Evolutionary conservation across 2,797 vertebrate genomes (phyloP).

Genomic region (Delichon dasypus): DNA sequence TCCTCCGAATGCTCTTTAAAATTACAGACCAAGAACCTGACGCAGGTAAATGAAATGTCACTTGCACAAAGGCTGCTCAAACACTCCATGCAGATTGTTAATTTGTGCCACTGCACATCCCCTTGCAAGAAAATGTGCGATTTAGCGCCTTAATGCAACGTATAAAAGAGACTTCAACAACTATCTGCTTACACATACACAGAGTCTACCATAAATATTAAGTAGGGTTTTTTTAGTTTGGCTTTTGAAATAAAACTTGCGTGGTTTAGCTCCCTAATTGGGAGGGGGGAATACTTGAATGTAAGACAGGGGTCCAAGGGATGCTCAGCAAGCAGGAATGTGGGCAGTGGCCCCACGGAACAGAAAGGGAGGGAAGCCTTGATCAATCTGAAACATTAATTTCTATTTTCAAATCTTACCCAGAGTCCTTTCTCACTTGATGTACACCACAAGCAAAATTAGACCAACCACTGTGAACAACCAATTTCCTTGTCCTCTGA

Average conservation of each 20-base stretch:
- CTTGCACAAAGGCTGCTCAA: constrained; percentile 65
- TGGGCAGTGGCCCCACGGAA: background rate
- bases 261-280: background rate
- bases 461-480: background rate
- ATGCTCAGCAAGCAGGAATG: background rate
- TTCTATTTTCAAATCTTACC: background rate
- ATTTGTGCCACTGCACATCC: constrained; percentile 45
- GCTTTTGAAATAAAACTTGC: background rate
- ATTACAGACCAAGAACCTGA: constrained; percentile 70
- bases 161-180: constrained; percentile 46
- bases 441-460: background rate
- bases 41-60: constrained; percentile 71
- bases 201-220: background rate
- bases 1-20: constrained; percentile 71
- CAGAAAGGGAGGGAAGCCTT: background rate
- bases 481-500: background rate
- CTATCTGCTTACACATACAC: constrained; percentile 32
- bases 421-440: background rate
- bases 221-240: background rate
- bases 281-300: background rate
- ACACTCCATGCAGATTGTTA: background rate
- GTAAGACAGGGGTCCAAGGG: background rate
- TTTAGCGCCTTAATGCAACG: background rate
- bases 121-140: constrained; percentile 41
- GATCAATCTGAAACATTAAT: background rate